Conservation (phyloP, 2,888 invertebrate species). For the Aricia artaxerxes region DNA sequence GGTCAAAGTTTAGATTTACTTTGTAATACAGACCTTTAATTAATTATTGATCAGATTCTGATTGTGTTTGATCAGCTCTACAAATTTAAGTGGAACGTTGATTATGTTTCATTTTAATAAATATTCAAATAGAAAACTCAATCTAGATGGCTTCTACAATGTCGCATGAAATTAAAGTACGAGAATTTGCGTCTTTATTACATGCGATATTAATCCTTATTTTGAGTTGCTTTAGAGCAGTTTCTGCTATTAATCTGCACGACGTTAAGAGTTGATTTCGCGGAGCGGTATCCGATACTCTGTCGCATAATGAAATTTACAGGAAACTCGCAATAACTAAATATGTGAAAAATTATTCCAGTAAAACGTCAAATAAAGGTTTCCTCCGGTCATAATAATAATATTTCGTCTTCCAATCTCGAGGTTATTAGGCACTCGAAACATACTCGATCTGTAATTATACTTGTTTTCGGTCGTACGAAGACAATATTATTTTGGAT, state of each 20-base stretch:
- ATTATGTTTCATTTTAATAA: constrained; percentile 20
- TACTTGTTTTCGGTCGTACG: constrained; percentile 44
- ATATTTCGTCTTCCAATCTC: constrained; percentile 41
- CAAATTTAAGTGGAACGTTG: background rate
- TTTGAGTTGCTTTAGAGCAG: background rate
- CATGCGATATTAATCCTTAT: background rate
- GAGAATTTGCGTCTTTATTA: background rate
- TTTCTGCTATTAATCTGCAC: background rate
- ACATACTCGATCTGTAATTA: constrained; percentile 45
- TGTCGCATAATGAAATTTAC: constrained; percentile 22
- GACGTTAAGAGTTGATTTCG: background rate
- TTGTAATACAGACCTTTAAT: constrained; percentile 13
- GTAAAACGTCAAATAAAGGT: constrained; percentile 36
- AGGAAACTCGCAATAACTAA: constrained; percentile 31
- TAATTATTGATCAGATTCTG: constrained; percentile 17
- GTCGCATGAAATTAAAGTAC: constrained; percentile 5
- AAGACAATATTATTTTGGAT: constrained; percentile 44
- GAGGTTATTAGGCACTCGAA: constrained; percentile 41
- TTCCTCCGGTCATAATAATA: constrained; percentile 38
- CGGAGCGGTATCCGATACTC: constrained; percentile 5
- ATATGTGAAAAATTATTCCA: constrained; percentile 37
- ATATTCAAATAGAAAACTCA: constrained; percentile 24
- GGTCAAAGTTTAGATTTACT: constrained; percentile 21
- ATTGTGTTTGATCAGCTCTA: constrained; percentile 7
- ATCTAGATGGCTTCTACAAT: constrained; percentile 20